Evolutionary conservation across 2,888 invertebrate genomes (phyloP), one percentile per base, ranked within the genome.

Genomic region (Noctua janthina): DNA sequence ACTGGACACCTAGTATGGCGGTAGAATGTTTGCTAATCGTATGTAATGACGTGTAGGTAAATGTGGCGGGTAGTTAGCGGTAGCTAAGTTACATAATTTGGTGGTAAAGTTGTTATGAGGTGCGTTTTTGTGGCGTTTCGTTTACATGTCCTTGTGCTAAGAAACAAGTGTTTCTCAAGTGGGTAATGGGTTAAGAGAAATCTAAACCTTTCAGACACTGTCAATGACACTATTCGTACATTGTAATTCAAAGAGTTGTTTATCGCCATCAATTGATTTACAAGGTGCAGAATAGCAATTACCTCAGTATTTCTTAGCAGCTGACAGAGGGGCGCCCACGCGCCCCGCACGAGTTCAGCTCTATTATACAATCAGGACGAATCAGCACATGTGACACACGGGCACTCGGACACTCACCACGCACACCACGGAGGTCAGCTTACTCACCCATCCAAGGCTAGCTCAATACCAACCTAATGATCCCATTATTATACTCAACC

Each of bases 351-450:
- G 94, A 94, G 94, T 92, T 91, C 91, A 89, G 91, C 91, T 94
- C 95, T 89, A 96, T 96, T 96, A 96, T 95, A 95, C 96, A 96
- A 96, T 96, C 96, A 96, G 94, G 92, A 91, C 94, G 94, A 96
- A 96, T 96, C 96, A 95, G 94, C 96, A 93, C 95, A 91, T 92
- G 89, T 92, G 91, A 93, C 91, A 46, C 68, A 68, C 46, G 15
- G 46, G 15, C 68, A 92, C 90, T 86, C 73, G 73, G 71, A 78
- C 76, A 78, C 82, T 78, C 69, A 81, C 83, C 86, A 86, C 87
- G 70, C 84, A 84, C 74, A 51, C 43, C 87, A 68, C 76, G 29
- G 78, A 82, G 85, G 76, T 85, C 73, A 87, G 88, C 79, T 82
- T 86, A 87, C 84, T 89, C 83, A 84, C 81, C 81, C 76, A 84